phyloP scores from a whole-genome alignment of 2,888 invertebrate genomes.

The Orthosia incerta region DNA sequence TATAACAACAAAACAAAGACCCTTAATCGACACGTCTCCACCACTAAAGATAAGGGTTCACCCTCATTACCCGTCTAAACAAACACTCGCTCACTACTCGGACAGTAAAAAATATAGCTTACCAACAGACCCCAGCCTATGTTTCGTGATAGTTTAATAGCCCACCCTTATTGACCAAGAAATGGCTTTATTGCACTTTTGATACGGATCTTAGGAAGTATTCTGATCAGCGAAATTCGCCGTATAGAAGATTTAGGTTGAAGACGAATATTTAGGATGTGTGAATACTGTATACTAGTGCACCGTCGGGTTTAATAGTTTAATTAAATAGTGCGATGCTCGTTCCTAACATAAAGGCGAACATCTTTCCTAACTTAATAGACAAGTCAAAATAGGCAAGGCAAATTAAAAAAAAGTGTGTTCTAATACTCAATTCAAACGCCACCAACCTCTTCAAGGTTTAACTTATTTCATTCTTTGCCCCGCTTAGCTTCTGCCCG shows the following conservation, averaged over 20 bases:
- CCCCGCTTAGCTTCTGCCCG: too few species aligned
- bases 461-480: too few species aligned
- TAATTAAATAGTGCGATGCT: too few species aligned
- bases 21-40: slow-evolving; percentile 14
- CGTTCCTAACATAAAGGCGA: too few species aligned
- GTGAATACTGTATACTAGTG: not conserved
- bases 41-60: slow-evolving; percentile 38
- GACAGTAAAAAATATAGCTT: slow-evolving; percentile 77
- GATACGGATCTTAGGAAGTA: slow-evolving; percentile 68
- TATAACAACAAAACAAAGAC: slow-evolving; percentile 4
- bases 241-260: not conserved
- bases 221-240: slow-evolving; percentile 43
- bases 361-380: too few species aligned
- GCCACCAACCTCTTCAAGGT: too few species aligned
- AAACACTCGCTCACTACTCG: slow-evolving; percentile 74
- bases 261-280: not conserved
- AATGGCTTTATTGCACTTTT: slow-evolving; percentile 75
- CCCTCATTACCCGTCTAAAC: slow-evolving; percentile 70
- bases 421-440: too few species aligned
- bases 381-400: too few species aligned
- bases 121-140: slow-evolving; percentile 61
- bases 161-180: slow-evolving; percentile 72
- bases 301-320: not conserved
- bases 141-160: slow-evolving; percentile 76
- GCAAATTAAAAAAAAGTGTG: not conserved